Evolutionary conservation across 30 jellyfish, hydroid and myxozoan genomes (phyloP).

Genomic region (Sanderia malayensis): DNA sequence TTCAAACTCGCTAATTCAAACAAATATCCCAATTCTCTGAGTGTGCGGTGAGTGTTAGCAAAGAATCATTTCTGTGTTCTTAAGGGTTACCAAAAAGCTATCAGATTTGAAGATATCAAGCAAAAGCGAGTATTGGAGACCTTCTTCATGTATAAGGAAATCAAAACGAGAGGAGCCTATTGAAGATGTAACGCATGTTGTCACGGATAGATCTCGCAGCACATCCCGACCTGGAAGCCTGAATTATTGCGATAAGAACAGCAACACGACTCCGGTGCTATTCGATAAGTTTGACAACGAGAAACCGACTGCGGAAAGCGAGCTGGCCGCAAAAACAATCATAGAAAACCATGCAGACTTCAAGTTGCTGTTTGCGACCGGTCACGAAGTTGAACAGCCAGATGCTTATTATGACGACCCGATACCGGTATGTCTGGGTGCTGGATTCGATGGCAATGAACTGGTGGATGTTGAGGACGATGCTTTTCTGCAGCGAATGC

Average conservation of each 20-base stretch:
- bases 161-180: background rate
- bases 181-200: constrained; percentile 9
- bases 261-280: background rate
- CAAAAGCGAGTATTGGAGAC: constrained; percentile 32
- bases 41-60: too few species aligned
- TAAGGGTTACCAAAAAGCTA: constrained; percentile 27
- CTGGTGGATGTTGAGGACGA: constrained; percentile 22
- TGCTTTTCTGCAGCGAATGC: constrained; percentile 20
- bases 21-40: too few species aligned
- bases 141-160: constrained; percentile 1
- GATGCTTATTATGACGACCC: constrained; percentile 59
- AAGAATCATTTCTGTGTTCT: background rate
- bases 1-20: too few species aligned
- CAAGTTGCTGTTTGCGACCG: constrained; percentile 55
- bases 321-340: constrained; percentile 44
- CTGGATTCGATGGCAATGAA: background rate
- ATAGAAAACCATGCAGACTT: constrained; percentile 52
- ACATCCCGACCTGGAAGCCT: background rate
- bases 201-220: background rate
- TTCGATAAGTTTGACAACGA: constrained; percentile 18
- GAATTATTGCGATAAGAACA: background rate
- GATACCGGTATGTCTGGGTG: background rate
- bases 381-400: constrained; percentile 45
- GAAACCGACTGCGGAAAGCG: constrained; percentile 49
- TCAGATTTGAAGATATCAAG: constrained; percentile 15